A percentile compares a stretch with the other conserved stretches of the same genome.
phyloP scores from a whole-genome alignment of 2,797 vertebrate genomes.

The Hafferia zeledoni region DNA sequence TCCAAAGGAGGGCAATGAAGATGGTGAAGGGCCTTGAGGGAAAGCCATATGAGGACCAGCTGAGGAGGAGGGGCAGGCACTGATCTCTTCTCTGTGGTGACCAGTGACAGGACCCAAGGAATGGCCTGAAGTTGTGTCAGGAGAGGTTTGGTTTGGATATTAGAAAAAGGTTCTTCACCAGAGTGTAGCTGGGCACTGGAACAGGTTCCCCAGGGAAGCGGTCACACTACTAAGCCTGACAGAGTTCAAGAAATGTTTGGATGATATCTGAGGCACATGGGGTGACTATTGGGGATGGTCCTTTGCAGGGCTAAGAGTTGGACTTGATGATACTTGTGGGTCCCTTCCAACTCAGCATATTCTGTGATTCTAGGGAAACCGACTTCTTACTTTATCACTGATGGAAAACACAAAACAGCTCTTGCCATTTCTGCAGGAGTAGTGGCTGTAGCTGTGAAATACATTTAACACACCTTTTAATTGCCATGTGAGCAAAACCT shows the following conservation, averaged over 20 bases:
- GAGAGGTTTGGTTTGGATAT: neutral
- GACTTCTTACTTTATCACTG: slow-evolving; percentile 62
- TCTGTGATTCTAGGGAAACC: neutral
- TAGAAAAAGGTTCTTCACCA: neutral
- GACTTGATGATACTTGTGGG: neutral
- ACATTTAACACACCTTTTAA: slow-evolving; percentile 16
- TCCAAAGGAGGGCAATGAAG: neutral
- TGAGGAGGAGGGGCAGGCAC: neutral
- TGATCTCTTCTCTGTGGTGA: neutral
- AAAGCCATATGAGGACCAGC: neutral
- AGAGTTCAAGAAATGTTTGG: neutral
- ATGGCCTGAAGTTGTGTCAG: neutral
- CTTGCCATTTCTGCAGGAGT: neutral
- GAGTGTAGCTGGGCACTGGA: neutral
- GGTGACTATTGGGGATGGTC: neutral
- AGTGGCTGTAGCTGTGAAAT: slow-evolving; percentile 37
- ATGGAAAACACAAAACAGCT: neutral
- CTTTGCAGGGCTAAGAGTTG: neutral
- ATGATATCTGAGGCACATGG: neutral
- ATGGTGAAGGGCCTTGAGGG: neutral
- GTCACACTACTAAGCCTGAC: neutral
- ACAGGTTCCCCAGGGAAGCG: neutral
- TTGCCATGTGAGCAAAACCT: neutral
- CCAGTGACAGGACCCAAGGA: neutral
- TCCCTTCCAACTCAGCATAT: neutral